A percentile compares a stretch with the other conserved stretches of the same genome.
Conservation (phyloP, 2,797 vertebrate genomes). For the Gila robusta region DNA sequence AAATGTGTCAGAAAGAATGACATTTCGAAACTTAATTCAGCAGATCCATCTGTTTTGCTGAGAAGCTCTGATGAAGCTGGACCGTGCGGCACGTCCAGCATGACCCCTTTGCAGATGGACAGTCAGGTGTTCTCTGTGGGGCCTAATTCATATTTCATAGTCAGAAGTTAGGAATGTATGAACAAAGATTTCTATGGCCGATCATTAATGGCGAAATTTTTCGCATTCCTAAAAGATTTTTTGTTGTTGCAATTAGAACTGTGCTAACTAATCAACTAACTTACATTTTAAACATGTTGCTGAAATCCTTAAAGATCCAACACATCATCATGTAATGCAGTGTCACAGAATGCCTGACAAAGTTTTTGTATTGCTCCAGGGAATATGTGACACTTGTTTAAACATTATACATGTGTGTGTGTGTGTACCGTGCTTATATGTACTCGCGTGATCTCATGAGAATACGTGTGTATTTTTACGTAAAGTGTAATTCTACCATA, state of each 20-base stretch:
- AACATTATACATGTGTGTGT: background rate
- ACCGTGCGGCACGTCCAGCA: background rate
- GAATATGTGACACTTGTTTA: slow-evolving; percentile 28
- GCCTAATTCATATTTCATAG: slow-evolving; percentile 58
- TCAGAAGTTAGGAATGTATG: slow-evolving; percentile 48
- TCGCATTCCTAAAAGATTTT: slow-evolving; percentile 48
- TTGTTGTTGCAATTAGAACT: slow-evolving; percentile 42
- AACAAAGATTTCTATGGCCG: slow-evolving; percentile 45
- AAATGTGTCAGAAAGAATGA: background rate
- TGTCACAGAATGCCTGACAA: slow-evolving; percentile 31
- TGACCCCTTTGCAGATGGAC: slow-evolving; percentile 30
- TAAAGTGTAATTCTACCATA: no score
- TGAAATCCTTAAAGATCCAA: slow-evolving; percentile 25
- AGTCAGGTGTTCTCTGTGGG: slow-evolving; percentile 51
- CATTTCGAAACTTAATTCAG: background rate
- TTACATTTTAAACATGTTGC: slow-evolving; percentile 28
- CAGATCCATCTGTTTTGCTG: slow-evolving; percentile 13
- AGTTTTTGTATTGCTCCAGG: slow-evolving; percentile 31
- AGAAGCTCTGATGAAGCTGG: slow-evolving; percentile 34
- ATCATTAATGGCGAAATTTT: slow-evolving; percentile 50
- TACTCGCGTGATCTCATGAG: no score
- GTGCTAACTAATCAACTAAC: slow-evolving; percentile 4
- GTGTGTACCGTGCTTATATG: no score
- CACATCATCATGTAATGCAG: background rate
- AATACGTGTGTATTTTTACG: no score